Evolutionary conservation across 2,888 invertebrate genomes (phyloP), one percentile per base, ranked within the genome.

Genomic region (Hirtodrosophila duncani): DNA sequence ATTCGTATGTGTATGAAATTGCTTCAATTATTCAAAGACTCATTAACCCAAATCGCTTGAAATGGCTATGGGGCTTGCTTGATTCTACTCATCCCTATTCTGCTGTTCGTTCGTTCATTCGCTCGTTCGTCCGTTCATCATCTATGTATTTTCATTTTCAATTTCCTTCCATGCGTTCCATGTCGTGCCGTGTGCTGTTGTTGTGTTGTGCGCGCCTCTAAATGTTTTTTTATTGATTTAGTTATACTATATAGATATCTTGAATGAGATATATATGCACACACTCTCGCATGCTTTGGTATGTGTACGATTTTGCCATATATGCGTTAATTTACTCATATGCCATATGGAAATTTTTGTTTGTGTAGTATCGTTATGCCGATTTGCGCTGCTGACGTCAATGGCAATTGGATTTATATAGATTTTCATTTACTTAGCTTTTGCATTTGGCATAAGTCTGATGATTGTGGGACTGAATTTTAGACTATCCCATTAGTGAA

Each of bases 271-370:
- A 34, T 24, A 23, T 36, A 8, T 29, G 5, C 38, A 14, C 10
- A 6, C 21, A 8, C 27, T 1, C 23, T 3, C 17, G 13, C 30
- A 11, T 42, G 18, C 30, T 17, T 39, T 26, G 29, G 24, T 33
- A 13, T 48, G 27, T 42, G 33, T 49, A 31, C 29, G 31, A 33
- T 56, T 52, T 75, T 62, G 34, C 77, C 65, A 44, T 72, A 72
- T 68, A 56, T 58, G 67, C 72, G 51, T 68, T 75, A 65, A 71
- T 77, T 77, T 69, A n/a, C n/a, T 62, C 50, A 63, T 72, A 71
- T 44, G 41, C 31, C 53, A 43, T 51, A 67, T 44, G 51, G 49
- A 27, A 39, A 48, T 46, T 18, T 24, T 43, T 18, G 21, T 14
- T 26, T n/a, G 5, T 5, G 13, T 23, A 11, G 21, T 14, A 10